phyloP scores from a whole-genome alignment of 2,888 invertebrate genomes.

The Heliconius ismenius region DNA sequence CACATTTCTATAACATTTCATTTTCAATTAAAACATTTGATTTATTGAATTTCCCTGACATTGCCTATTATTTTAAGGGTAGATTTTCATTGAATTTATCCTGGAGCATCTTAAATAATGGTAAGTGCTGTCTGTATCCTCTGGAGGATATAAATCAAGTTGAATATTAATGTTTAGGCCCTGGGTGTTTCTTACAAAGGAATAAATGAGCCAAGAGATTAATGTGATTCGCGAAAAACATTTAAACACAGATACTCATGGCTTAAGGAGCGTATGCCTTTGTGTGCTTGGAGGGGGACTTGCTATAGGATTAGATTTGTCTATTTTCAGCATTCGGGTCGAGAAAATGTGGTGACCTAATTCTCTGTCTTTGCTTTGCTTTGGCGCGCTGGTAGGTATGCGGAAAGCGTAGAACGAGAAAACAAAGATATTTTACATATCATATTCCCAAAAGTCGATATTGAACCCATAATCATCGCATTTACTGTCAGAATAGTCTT shows the following conservation, averaged over 20 bases:
- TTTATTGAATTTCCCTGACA: slow-evolving; percentile 3
- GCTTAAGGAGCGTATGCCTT: slow-evolving; percentile 16
- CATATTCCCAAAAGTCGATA: too few relatives aligned
- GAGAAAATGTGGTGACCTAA: too few relatives aligned
- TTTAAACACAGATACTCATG: slow-evolving; percentile 26
- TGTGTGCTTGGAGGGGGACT: background rate
- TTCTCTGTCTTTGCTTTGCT: background rate
- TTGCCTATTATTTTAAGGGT: slow-evolving; percentile 6
- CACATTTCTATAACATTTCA: background rate
- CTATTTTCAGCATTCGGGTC: too few relatives aligned
- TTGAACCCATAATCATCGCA: too few relatives aligned
- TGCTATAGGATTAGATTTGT: background rate
- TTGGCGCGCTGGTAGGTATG: background rate
- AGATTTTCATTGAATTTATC: slow-evolving; percentile 29
- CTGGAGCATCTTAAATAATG: slow-evolving; percentile 44
- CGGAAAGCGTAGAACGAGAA: background rate
- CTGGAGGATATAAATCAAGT: slow-evolving; percentile 46
- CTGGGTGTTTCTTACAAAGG: slow-evolving; percentile 35
- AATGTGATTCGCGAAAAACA: slow-evolving; percentile 36
- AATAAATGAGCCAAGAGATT: slow-evolving; percentile 38
- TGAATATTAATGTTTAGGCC: slow-evolving; percentile 46
- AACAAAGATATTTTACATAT: too few relatives aligned
- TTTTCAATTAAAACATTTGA: slow-evolving; percentile 8
- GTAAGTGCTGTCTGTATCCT: slow-evolving; percentile 38
- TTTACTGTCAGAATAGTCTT: too few relatives aligned